Conservation (phyloP, 2,113 vertebrate species). For the Theristicus caerulescens region DNA sequence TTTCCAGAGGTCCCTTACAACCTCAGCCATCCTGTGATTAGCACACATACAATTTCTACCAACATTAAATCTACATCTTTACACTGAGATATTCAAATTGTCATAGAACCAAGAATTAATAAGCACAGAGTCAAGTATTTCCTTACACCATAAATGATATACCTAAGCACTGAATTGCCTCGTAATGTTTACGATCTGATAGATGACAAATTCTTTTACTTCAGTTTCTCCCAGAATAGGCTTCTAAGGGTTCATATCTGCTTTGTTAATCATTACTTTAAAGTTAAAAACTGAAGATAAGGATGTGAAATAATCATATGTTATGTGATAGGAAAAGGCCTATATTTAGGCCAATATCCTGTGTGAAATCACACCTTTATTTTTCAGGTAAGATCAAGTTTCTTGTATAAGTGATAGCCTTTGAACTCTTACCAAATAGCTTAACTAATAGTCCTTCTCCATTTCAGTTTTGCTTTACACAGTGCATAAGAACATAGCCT, state of each 20-base stretch:
- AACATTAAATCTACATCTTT: neutral
- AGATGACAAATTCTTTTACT: conserved; percentile 23
- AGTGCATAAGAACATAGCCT: neutral
- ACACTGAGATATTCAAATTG: neutral
- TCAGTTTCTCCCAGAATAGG: conserved; percentile 7
- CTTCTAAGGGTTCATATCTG: conserved; percentile 31
- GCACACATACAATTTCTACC: neutral
- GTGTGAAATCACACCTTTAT: conserved; percentile 64
- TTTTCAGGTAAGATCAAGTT: conserved; percentile 54
- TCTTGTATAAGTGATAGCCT: conserved; percentile 32
- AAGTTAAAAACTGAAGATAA: conserved; percentile 57
- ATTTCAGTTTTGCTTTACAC: neutral
- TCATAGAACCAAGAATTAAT: neutral
- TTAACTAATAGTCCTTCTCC: neutral
- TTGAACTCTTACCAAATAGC: conserved; percentile 39
- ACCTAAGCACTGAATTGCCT: neutral
- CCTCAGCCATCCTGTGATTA: neutral
- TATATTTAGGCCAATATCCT: conserved; percentile 46
- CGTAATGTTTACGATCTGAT: neutral
- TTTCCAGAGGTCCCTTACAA: neutral
- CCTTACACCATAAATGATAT: neutral
- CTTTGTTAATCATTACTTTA: conserved; percentile 65
- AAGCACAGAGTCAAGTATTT: neutral
- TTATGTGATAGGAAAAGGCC: conserved; percentile 6
- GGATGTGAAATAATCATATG: conserved; percentile 1